A percentile compares a stretch with the other conserved stretches of the same genome.
Conservation (phyloP, 2,797 vertebrate species). For the Nyctalus aviator region DNA sequence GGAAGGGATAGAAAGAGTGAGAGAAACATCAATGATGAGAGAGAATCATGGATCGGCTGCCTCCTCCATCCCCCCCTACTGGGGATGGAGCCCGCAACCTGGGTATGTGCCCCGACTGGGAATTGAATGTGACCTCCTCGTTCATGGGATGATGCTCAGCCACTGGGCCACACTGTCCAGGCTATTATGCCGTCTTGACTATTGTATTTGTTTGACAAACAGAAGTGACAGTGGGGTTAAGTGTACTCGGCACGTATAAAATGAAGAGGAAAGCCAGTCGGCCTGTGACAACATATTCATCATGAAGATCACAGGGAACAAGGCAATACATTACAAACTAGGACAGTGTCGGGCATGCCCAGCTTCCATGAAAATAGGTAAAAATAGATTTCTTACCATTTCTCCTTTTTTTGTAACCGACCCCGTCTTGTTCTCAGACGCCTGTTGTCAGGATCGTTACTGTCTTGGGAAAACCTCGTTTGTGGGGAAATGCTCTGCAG, state of each 20-base stretch:
- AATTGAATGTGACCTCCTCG: neutral
- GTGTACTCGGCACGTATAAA: neutral
- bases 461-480: constrained; percentile 54
- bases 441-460: neutral
- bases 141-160: neutral
- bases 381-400: constrained; percentile 34
- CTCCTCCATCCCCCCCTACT: neutral
- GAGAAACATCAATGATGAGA: neutral
- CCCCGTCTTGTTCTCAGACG: neutral
- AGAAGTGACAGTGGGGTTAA: neutral
- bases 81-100: neutral
- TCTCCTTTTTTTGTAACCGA: neutral
- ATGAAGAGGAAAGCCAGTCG: neutral
- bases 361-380: constrained; percentile 21
- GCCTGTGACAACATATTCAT: constrained; percentile 4
- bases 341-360: neutral
- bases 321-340: neutral
- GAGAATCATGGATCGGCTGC: neutral
- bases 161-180: neutral
- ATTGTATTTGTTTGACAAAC: neutral
- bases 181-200: neutral
- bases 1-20: neutral
- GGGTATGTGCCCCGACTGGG: neutral
- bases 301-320: neutral
- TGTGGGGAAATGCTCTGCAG: constrained; percentile 9